Evolutionary conservation across 2,113 vertebrate genomes (phyloP).

Genomic region (Eretmochelys imbricata): DNA sequence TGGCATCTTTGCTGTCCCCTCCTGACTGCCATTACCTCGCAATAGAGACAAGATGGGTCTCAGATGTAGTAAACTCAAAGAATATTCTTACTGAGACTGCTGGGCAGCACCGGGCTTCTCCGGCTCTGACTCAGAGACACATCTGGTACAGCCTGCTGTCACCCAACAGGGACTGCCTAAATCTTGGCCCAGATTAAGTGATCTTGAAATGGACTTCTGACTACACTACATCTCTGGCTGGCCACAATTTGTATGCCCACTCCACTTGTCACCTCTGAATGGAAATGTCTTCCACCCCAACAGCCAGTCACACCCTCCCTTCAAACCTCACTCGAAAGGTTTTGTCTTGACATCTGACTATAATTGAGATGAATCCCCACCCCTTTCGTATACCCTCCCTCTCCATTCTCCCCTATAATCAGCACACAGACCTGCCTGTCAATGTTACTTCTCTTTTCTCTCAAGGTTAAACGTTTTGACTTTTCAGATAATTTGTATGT

Average conservation of each 20-base stretch:
- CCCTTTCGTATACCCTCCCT: not conserved
- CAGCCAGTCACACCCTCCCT: not conserved
- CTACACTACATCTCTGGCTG: not conserved
- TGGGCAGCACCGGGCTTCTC: not conserved
- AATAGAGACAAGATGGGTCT: not conserved
- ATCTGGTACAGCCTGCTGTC: not conserved
- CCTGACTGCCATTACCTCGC: not conserved
- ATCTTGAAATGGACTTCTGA: not conserved
- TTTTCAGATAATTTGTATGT: accelerated
- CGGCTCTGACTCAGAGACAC: not conserved
- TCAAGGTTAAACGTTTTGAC: not conserved
- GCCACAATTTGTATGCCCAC: accelerated
- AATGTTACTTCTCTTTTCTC: not conserved
- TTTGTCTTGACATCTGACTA: not conserved
- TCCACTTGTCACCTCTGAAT: not conserved
- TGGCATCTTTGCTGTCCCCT: not conserved
- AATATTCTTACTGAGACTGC: not conserved
- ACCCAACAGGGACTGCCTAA: not conserved
- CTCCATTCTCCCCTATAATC: not conserved
- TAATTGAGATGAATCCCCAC: not conserved
- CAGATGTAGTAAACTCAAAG: not conserved
- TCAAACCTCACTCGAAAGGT: not conserved
- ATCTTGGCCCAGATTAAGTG: not conserved
- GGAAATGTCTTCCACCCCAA: not conserved
- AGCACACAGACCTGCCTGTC: not conserved